These are phyloP conservation scores for Cantharis flavilabris DNA, from an alignment of 2,888 invertebrate genomes.

Conservation along the genomic window DNA sequence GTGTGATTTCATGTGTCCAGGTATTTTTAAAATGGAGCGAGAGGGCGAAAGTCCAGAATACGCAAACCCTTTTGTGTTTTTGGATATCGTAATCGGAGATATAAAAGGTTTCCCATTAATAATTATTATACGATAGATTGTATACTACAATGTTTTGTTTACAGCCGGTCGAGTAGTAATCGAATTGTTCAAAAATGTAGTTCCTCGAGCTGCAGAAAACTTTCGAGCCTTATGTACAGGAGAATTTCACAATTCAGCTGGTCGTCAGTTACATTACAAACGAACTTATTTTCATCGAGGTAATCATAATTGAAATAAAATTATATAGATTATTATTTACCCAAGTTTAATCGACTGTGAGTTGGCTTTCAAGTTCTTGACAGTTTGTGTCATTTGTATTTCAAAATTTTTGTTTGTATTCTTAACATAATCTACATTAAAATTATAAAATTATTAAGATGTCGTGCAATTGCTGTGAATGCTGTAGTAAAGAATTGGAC, in stretches of 20 bases:
- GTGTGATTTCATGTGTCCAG: background rate
- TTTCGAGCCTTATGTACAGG: constrained; percentile 92
- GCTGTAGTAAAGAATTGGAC: background rate
- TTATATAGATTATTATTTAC: no score
- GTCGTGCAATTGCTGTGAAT: background rate
- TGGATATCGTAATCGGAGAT: constrained; percentile 71
- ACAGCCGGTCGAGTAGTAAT: constrained; percentile 83
- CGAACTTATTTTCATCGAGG: constrained; percentile 81
- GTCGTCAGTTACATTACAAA: constrained; percentile 83
- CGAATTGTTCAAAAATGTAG: constrained; percentile 81
- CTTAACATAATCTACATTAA: background rate
- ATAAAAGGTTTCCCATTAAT: constrained; percentile 63
- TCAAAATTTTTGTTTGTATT: constrained; percentile 4
- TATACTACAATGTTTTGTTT: constrained; percentile 32
- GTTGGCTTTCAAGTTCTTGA: background rate
- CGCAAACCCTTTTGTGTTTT: constrained; percentile 60
- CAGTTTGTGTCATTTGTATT: background rate
- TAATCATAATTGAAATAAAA: constrained; percentile 44
- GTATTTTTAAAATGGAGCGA: background rate
- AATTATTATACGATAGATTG: background rate
- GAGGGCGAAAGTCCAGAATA: constrained; percentile 4
- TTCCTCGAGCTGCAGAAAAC: constrained; percentile 89
- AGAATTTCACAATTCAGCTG: constrained; percentile 75
- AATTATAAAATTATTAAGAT: background rate
- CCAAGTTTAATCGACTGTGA: background rate